These are phyloP conservation scores for Leistus spinibarbis DNA, from an alignment of 2,888 invertebrate species.

Conservation along the genomic window DNA sequence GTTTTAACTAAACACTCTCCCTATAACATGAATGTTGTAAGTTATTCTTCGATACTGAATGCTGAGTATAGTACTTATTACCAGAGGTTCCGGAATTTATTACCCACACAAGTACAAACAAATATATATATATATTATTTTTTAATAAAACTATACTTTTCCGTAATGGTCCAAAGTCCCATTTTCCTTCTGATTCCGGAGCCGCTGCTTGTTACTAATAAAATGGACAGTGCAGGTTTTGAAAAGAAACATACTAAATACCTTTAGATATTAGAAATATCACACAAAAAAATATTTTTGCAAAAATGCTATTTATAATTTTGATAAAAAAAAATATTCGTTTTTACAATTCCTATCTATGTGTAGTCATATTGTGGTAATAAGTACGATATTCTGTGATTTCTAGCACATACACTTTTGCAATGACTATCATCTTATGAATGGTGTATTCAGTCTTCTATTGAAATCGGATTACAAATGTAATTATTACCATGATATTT, in stretches of 20 bases:
- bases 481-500: slow-evolving; percentile 25
- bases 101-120: not conserved
- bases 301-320: slow-evolving; percentile 5
- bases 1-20: slow-evolving; percentile 24
- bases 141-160: too few species aligned
- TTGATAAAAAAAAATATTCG: not conserved
- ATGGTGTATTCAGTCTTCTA: slow-evolving; percentile 32
- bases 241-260: not conserved
- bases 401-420: slow-evolving; percentile 36
- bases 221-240: not conserved
- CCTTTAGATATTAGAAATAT: not conserved
- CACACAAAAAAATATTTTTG: slow-evolving; percentile 2
- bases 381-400: slow-evolving; percentile 38
- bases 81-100: slow-evolving; percentile 3
- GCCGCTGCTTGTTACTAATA: not conserved
- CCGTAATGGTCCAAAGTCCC: not conserved
- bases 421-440: slow-evolving; percentile 37
- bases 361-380: slow-evolving; percentile 24
- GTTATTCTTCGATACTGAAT: slow-evolving; percentile 33
- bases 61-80: slow-evolving; percentile 38
- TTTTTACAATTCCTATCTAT: not conserved
- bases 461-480: slow-evolving; percentile 28
- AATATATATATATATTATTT: not conserved
- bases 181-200: not conserved
- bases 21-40: slow-evolving; percentile 32